Base-by-base conservation (phyloP, 1,140 invertebrate species). In the Spodoptera litura region DNA sequence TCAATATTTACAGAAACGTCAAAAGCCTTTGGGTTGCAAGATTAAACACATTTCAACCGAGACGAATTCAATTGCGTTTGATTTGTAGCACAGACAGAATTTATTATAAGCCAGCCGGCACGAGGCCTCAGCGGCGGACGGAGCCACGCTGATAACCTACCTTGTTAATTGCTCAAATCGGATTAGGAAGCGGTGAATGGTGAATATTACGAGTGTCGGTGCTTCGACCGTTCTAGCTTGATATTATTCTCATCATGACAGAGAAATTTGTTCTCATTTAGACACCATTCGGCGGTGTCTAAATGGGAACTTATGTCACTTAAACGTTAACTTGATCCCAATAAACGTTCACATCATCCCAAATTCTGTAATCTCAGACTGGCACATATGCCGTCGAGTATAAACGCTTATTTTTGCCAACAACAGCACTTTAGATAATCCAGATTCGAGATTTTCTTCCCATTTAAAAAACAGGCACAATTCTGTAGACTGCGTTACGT, bases 1-100 rank as follows among this genome's bases (percentile, higher is more conserved):
- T 58, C 83, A 83, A 81, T 81, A 84, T 78, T 78, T 83, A 70
- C 66, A 71, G 78, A 68, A 66, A 71, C 76, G 66, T 70, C 78
- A 78, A 49, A 20, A 71, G 62, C 72, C 15, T 31, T 62, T 31
- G 35, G 74, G 74, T 66, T 52, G 66, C 61, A 77, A 87, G 85
- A 86, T 86, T 85, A 85, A 85, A 83, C 66, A 73, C 79, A 81
- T 74, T 84, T 83, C 78, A 84, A 81, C 82, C 81, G 79, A 83
- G 74, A 62, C 61, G 74, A 74, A 87, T 83, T 85, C 56, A 81
- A 86, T 85, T 78, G 68, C 66, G 72, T 77, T 59, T 78, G 81
- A 81, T 81, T 82, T 83, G 78, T 70, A 82, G 64, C 51, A 79
- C 71, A 75, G 71, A 81, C 77, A 72, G 78, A 85, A 85, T 87